These are phyloP conservation scores for Piscicola geometra DNA, from an alignment of 2,888 invertebrate species.

Conservation along the genomic window DNA sequence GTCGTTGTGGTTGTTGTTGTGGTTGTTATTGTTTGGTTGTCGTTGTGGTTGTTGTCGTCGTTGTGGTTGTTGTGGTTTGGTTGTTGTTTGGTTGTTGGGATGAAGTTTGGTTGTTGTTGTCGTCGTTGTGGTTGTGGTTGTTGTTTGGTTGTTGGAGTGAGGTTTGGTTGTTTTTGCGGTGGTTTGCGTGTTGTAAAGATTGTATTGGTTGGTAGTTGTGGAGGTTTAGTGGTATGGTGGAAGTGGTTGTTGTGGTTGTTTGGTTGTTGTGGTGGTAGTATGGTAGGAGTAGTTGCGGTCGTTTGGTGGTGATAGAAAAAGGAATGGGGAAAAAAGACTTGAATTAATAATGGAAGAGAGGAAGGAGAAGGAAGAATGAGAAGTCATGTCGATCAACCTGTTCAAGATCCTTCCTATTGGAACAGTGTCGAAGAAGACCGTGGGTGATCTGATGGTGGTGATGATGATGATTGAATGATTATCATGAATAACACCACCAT, in stretches of 20 bases:
- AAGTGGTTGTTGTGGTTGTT: neutral
- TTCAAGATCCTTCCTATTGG: slow-evolving; percentile 57
- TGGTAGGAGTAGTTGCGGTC: neutral
- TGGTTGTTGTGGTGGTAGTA: neutral
- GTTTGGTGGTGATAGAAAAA: slow-evolving; percentile 10
- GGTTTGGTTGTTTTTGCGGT: too few species aligned
- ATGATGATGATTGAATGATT: slow-evolving; percentile 42
- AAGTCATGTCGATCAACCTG: slow-evolving; percentile 41
- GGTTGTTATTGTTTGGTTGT: too few species aligned
- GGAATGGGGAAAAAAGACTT: neutral
- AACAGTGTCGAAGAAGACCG: slow-evolving; percentile 57
- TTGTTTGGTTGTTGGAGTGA: too few species aligned
- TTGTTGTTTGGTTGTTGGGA: too few species aligned
- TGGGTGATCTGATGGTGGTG: slow-evolving; percentile 47
- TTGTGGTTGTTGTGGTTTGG: too few species aligned
- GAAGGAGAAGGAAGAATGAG: slow-evolving; percentile 1
- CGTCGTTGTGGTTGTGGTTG: too few species aligned
- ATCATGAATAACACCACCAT: slow-evolving; percentile 48
- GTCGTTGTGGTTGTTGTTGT: too few species aligned
- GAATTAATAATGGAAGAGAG: slow-evolving; percentile 13
- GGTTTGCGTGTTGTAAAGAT: neutral
- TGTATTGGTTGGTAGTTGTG: neutral
- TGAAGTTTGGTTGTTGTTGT: too few species aligned
- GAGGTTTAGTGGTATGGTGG: neutral
- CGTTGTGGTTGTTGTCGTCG: too few species aligned